Percentiles rank a stretch among this genome's conserved stretches.
These are phyloP conservation scores for Danaus melanippus DNA, from an alignment of 1,140 invertebrate genomes.

Conservation along the genomic window DNA sequence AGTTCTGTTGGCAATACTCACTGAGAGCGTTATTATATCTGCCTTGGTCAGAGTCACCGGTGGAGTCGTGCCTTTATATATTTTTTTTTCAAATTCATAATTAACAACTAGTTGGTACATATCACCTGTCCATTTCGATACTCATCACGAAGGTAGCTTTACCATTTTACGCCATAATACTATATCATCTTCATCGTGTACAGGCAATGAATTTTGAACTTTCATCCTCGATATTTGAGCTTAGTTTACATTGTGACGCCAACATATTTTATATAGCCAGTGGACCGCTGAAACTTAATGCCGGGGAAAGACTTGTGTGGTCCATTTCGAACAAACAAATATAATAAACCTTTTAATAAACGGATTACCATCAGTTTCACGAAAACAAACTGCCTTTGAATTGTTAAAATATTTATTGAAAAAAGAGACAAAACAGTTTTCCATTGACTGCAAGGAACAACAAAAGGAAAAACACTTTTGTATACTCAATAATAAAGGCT, in stretches of 20 bases:
- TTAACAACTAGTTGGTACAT: background rate
- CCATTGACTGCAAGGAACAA: too few relatives aligned
- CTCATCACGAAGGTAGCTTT: slow-evolving; percentile 37
- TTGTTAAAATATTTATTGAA: background rate
- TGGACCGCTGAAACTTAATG: slow-evolving; percentile 53
- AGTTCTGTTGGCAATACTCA: too few relatives aligned
- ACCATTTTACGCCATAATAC: slow-evolving; percentile 42
- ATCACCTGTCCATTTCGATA: slow-evolving; percentile 43
- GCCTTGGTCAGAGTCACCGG: too few relatives aligned
- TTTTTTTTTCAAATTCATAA: too few relatives aligned
- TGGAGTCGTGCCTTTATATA: too few relatives aligned
- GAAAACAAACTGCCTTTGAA: slow-evolving; percentile 1
- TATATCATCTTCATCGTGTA: slow-evolving; percentile 19
- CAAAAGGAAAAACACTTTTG: too few relatives aligned
- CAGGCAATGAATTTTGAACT: slow-evolving; percentile 17
- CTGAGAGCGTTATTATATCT: too few relatives aligned
- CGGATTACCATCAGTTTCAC: slow-evolving; percentile 1
- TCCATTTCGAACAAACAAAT: slow-evolving; percentile 5
- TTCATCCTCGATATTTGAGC: slow-evolving; percentile 12
- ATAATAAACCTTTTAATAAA: slow-evolving; percentile 1
- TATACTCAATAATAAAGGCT: too few relatives aligned
- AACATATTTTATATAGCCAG: slow-evolving; percentile 27
- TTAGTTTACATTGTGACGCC: slow-evolving; percentile 5
- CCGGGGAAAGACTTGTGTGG: slow-evolving; percentile 25
- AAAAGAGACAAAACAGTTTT: background rate